Percentiles rank a stretch among this genome's conserved stretches.
These are phyloP conservation scores for Pteropus alecto DNA, from an alignment of 2,113 vertebrate genomes.

Conservation along the genomic window DNA sequence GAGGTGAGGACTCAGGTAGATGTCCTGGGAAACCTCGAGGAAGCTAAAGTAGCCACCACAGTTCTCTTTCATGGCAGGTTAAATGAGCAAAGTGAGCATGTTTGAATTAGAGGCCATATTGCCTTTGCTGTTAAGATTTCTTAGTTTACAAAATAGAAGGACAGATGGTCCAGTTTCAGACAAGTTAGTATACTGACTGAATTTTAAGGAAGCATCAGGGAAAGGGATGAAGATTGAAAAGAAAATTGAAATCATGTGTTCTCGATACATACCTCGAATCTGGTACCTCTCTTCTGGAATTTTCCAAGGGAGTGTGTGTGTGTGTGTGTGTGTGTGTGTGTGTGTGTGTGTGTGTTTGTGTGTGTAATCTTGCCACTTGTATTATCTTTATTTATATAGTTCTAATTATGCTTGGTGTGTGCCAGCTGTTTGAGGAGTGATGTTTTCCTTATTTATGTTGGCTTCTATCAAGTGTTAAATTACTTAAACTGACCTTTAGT, in stretches of 20 bases:
- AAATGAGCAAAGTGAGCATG: not conserved
- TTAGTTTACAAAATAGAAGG: not conserved
- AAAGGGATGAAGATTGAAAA: not conserved
- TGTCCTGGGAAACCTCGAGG: not conserved
- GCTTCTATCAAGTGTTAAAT: constrained; percentile 8
- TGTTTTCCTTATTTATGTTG: constrained; percentile 51
- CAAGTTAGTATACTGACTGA: not conserved
- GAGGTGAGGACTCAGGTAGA: too few relatives aligned
- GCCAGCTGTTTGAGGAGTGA: constrained; percentile 30
- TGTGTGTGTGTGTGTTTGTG: not conserved
- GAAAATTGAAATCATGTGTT: not conserved
- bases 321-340: not conserved
- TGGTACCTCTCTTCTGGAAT: not conserved
- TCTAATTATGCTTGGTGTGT: not conserved
- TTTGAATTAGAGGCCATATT: not conserved
- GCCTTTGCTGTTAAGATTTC: not conserved
- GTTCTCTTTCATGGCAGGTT: not conserved
- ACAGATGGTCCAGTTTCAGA: not conserved
- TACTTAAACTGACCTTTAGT: constrained; percentile 35
- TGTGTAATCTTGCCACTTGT: not conserved
- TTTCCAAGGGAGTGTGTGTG: not conserved
- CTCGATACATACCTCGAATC: not conserved
- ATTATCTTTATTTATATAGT: constrained; percentile 46
- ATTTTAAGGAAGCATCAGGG: constrained; percentile 14
- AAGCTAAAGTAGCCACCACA: not conserved